phyloP scores from a whole-genome alignment of 2,797 vertebrate species.

The Anableps anableps region DNA sequence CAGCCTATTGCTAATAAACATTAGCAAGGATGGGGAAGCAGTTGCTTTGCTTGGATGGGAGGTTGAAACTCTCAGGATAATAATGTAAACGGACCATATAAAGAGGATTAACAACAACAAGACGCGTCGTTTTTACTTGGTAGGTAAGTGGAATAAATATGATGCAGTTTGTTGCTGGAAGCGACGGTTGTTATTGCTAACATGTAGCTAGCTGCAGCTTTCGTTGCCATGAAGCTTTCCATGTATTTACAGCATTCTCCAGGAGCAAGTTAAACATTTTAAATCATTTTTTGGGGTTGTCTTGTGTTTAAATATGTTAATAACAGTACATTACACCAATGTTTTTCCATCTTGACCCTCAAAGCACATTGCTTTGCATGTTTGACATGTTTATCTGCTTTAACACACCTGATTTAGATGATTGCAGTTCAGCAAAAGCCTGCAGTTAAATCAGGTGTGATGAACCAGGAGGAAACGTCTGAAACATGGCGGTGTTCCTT shows the following conservation, averaged over 20 bases:
- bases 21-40: conserved; percentile 55
- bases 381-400: not conserved
- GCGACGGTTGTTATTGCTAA: conserved; percentile 8
- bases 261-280: not conserved
- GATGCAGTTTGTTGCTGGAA: not conserved
- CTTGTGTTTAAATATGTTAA: not conserved
- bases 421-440: not conserved
- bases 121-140: not conserved
- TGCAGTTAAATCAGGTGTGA: not conserved
- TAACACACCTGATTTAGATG: not conserved
- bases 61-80: conserved; percentile 27
- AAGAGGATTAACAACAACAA: conserved; percentile 14
- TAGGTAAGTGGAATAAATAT: not conserved
- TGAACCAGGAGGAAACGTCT: not conserved
- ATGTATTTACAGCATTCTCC: not conserved
- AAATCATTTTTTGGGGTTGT: not conserved
- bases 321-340: not conserved
- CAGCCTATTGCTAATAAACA: conserved; percentile 43
- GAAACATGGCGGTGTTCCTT: not conserved
- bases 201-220: conserved; percentile 13
- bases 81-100: not conserved
- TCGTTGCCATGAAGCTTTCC: not conserved
- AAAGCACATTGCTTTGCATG: not conserved
- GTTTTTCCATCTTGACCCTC: not conserved
- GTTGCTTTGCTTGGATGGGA: conserved; percentile 5